phyloP scores from a whole-genome alignment of 2,797 vertebrate species.

The Sciaenops ocellatus region DNA sequence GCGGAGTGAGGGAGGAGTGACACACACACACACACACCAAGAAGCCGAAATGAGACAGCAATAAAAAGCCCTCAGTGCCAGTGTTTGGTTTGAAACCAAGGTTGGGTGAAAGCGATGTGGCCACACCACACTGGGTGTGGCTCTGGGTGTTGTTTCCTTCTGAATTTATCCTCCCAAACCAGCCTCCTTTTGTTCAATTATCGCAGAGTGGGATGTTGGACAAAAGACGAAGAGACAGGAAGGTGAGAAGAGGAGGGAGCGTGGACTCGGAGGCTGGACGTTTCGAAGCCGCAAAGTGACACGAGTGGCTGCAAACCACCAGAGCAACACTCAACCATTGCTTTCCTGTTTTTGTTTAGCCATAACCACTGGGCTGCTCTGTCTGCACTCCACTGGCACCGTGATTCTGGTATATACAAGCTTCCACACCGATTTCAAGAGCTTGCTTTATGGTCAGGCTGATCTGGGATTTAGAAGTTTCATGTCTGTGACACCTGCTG shows the following conservation, averaged over 20 bases:
- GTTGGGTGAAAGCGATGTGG: constrained; percentile 25
- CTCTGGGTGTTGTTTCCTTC: constrained; percentile 26
- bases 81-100: constrained; percentile 49
- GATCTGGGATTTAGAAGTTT: no score
- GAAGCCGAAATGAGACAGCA: constrained; percentile 60
- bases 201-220: constrained; percentile 10
- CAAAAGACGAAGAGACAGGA: constrained; percentile 9
- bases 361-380: constrained; percentile 19
- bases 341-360: constrained; percentile 39
- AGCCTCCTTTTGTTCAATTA: constrained; percentile 29
- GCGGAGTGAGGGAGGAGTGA: background rate
- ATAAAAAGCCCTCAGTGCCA: constrained; percentile 46
- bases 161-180: constrained; percentile 26
- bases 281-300: constrained; percentile 31
- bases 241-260: constrained; percentile 10
- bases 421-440: constrained; percentile 6
- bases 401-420: background rate
- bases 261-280: background rate
- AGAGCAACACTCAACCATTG: background rate
- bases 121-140: constrained; percentile 61
- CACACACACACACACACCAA: constrained; percentile 9
- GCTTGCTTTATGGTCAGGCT: background rate
- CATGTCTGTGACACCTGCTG: background rate
- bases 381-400: constrained; percentile 17
- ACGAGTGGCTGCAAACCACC: constrained; percentile 6